Conservation (phyloP, 2,797 vertebrate species). For the Leptatherina wallacei region DNA sequence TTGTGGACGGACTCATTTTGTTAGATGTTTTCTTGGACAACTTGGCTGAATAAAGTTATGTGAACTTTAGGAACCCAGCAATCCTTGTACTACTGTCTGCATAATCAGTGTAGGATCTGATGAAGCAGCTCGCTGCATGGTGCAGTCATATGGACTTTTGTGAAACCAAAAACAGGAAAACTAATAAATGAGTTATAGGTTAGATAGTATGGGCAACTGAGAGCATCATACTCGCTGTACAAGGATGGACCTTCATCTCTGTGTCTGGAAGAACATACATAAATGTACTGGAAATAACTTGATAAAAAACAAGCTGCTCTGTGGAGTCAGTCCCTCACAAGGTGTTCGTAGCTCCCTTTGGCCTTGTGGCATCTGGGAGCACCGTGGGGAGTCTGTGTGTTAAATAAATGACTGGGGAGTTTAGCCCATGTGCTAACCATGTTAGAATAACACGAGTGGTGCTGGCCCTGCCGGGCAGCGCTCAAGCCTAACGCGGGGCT, state of each 20-base stretch:
- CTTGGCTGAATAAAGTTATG: too few relatives aligned
- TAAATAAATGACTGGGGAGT: conserved; percentile 90
- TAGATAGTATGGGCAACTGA: not conserved
- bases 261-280: conserved; percentile 31
- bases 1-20: too few relatives aligned
- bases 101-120: too few relatives aligned
- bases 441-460: conserved; percentile 90
- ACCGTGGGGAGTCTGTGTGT: conserved; percentile 84
- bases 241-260: conserved; percentile 23
- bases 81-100: too few relatives aligned
- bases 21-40: too few relatives aligned
- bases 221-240: conserved; percentile 5
- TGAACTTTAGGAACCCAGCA: too few relatives aligned
- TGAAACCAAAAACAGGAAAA: not conserved
- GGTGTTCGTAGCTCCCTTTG: conserved; percentile 69
- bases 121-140: not conserved
- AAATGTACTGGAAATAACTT: conserved; percentile 60
- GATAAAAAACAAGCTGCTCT: conserved; percentile 41
- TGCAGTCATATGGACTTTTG: not conserved
- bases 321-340: conserved; percentile 56
- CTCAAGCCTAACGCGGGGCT: conserved; percentile 79
- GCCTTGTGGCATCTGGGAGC: conserved; percentile 77
- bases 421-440: conserved; percentile 95
- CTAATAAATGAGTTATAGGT: not conserved
- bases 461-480: conserved; percentile 59